A percentile compares a stretch with the other conserved stretches of the same genome.
Evolutionary conservation across 1,140 invertebrate genomes (phyloP).

Genomic region (Solenopsis invicta): DNA sequence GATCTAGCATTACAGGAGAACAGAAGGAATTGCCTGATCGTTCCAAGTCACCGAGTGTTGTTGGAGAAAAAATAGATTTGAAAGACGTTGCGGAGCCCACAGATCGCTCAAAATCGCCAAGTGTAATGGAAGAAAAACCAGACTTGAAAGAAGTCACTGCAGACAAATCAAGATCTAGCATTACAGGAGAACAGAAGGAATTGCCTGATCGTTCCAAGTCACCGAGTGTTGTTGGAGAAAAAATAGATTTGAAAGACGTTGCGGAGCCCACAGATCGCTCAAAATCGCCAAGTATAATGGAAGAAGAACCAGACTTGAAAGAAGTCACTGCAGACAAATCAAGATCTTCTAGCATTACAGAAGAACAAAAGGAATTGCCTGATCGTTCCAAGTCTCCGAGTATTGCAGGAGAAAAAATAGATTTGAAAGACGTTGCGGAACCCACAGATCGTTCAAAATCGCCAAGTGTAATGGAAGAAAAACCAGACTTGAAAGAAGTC

Average conservation of each 20-base stretch:
- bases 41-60: slow-evolving; percentile 63
- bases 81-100: slow-evolving; percentile 22
- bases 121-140: slow-evolving; percentile 70
- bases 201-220: slow-evolving; percentile 47
- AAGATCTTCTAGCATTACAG: slow-evolving; percentile 4
- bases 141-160: slow-evolving; percentile 57
- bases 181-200: slow-evolving; percentile 4
- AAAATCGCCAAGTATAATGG: slow-evolving; percentile 67
- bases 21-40: too few relatives aligned
- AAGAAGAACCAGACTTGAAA: slow-evolving; percentile 45
- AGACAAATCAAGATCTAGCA: slow-evolving; percentile 29
- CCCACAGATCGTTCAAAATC: slow-evolving; percentile 54
- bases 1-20: too few relatives aligned
- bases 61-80: slow-evolving; percentile 40
- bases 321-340: slow-evolving; percentile 2
- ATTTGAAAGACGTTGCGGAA: slow-evolving; percentile 47
- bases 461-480: slow-evolving; percentile 65
- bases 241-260: slow-evolving; percentile 42
- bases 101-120: slow-evolving; percentile 61
- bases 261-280: slow-evolving; percentile 25
- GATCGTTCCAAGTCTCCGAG: slow-evolving; percentile 68
- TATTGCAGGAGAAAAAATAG: slow-evolving; percentile 30
- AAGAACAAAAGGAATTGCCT: slow-evolving; percentile 24
- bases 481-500: slow-evolving; percentile 35
- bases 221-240: slow-evolving; percentile 62